These are phyloP conservation scores for Acropora tenuis DNA, from an alignment of 64 coral and sea anemone species.

Conservation along the genomic window DNA sequence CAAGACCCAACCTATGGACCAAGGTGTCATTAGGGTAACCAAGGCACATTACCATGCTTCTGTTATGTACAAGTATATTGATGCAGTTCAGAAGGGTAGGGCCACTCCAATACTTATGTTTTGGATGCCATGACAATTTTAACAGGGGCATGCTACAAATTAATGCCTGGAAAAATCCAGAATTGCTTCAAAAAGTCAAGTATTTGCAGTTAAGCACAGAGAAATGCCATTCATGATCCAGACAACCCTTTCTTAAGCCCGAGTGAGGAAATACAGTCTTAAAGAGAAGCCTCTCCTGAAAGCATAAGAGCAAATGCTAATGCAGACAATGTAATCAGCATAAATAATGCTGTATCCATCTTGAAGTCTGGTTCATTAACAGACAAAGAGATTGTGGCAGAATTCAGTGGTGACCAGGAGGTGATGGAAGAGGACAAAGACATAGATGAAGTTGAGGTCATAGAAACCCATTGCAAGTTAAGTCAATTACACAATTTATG, in stretches of 20 bases:
- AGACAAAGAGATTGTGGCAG: constrained; percentile 64
- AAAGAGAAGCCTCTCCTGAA: constrained; percentile 54
- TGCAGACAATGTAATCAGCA: constrained; percentile 52
- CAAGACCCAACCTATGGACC: constrained; percentile 47
- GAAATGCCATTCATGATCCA: constrained; percentile 65
- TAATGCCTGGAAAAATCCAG: constrained; percentile 65
- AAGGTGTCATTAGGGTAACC: constrained; percentile 62
- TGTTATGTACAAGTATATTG: constrained; percentile 61
- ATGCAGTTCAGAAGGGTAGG: constrained; percentile 74
- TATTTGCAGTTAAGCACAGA: constrained; percentile 69
- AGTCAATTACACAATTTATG: constrained; percentile 62
- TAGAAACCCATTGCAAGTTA: constrained; percentile 62
- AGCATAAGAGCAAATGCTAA: constrained; percentile 43
- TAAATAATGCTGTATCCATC: constrained; percentile 53
- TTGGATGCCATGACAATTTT: constrained; percentile 78
- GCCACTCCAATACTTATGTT: constrained; percentile 63
- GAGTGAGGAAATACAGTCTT: constrained; percentile 72
- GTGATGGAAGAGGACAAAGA: constrained; percentile 62
- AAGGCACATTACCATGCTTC: constrained; percentile 63
- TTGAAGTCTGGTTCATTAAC: constrained; percentile 41
- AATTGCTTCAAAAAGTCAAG: constrained; percentile 74
- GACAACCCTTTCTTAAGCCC: constrained; percentile 55
- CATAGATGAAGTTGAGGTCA: constrained; percentile 59
- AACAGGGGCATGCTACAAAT: constrained; percentile 69
- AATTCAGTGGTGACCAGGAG: constrained; percentile 64